A percentile compares a stretch with the other conserved stretches of the same genome.
Conservation (phyloP, 1,140 invertebrate genomes). For the Cotesia chilonis region DNA sequence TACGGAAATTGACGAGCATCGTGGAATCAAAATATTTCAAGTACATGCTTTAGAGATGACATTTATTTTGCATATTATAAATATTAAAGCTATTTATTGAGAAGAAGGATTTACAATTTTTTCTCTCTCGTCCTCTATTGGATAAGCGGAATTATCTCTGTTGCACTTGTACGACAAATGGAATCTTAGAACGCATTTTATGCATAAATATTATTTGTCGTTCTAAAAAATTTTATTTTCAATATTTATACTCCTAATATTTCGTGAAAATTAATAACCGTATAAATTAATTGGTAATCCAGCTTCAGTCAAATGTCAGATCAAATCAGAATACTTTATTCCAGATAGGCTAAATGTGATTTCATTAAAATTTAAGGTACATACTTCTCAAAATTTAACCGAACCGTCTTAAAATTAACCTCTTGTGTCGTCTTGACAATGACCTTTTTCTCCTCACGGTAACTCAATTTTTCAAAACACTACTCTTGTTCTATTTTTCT, state of each 20-base stretch:
- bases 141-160: too few species aligned
- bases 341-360: too few species aligned
- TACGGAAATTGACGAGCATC: slow-evolving; percentile 30
- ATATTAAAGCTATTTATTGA: not conserved
- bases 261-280: too few species aligned
- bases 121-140: too few species aligned
- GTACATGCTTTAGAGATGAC: not conserved
- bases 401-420: slow-evolving; percentile 9
- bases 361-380: not conserved
- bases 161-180: too few species aligned
- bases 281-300: too few species aligned
- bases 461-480: slow-evolving; percentile 25
- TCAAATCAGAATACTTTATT: not conserved
- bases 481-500: not conserved
- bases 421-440: not conserved
- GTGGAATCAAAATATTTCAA: slow-evolving; percentile 9
- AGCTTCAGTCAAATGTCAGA: too few species aligned
- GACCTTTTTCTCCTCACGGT: slow-evolving; percentile 4
- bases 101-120: too few species aligned
- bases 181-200: too few species aligned
- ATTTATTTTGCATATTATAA: not conserved
- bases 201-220: too few species aligned
- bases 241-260: too few species aligned
- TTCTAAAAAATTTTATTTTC: too few species aligned
- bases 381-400: not conserved